Evolutionary conservation across 2,888 invertebrate species (phyloP).

Genomic region (Sclerodermus sp.): DNA sequence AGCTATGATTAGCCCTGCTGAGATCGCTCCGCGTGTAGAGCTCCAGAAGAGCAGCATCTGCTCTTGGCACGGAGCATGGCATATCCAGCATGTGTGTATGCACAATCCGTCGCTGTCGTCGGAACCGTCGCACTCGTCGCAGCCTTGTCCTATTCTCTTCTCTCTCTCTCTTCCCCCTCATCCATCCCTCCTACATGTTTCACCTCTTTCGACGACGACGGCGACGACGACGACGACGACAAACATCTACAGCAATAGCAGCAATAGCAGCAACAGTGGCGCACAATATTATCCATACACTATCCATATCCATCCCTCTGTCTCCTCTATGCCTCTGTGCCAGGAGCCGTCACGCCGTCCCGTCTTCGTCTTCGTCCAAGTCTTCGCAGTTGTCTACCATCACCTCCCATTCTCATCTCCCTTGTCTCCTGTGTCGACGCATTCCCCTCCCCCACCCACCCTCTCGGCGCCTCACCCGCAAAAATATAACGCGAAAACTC

Average conservation of each 20-base stretch:
- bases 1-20: conserved; percentile 54
- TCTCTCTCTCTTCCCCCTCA: conserved; percentile 14
- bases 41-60: conserved; percentile 30
- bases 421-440: conserved; percentile 1
- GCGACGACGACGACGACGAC: too few relatives aligned
- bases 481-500: not conserved
- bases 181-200: conserved; percentile 24
- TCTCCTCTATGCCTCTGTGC: conserved; percentile 46
- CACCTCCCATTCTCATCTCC: not conserved
- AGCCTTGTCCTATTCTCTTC: conserved; percentile 6
- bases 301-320: conserved; percentile 32
- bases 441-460: conserved; percentile 1
- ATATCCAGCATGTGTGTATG: conserved; percentile 37
- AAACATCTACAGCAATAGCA: too few relatives aligned
- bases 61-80: conserved; percentile 39
- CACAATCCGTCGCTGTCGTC: conserved; percentile 7
- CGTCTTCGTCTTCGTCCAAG: too few relatives aligned
- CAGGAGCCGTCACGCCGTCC: conserved; percentile 58
- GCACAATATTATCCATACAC: not conserved
- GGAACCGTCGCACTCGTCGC: conserved; percentile 1
- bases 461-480: not conserved
- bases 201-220: too few relatives aligned
- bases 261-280: too few relatives aligned
- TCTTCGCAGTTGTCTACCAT: too few relatives aligned
- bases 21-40: conserved; percentile 25